Percentiles rank a stretch among this genome's conserved stretches.
Evolutionary conservation across 2,797 vertebrate species (phyloP).

Genomic region (Tragopan temminckii): DNA sequence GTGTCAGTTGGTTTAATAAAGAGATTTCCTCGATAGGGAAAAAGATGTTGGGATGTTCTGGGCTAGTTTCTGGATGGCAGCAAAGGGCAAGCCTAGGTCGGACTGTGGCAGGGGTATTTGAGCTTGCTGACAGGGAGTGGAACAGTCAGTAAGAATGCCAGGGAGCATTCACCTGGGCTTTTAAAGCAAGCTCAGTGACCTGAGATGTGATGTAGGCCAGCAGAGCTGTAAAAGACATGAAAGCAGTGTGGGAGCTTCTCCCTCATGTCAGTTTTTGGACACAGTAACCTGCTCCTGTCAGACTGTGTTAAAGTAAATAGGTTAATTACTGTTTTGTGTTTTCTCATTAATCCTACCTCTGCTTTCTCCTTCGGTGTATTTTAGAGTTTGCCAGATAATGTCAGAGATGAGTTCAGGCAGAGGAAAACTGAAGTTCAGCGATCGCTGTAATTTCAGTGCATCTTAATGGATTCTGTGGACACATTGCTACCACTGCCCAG

Average conservation of each 20-base stretch:
- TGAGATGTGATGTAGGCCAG: neutral
- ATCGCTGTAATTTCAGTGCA: neutral
- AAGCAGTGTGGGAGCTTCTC: neutral
- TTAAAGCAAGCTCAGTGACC: conserved; percentile 27
- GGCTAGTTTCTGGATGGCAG: conserved; percentile 8
- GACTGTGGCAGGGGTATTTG: neutral
- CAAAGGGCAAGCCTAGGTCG: conserved; percentile 7
- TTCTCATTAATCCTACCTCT: neutral
- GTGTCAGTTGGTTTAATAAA: neutral
- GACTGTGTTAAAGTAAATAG: neutral
- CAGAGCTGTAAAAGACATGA: neutral
- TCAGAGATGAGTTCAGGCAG: neutral
- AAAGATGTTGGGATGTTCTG: neutral
- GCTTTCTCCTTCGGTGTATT: neutral
- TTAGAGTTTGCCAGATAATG: neutral
- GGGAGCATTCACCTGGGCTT: neutral
- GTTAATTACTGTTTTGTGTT: neutral
- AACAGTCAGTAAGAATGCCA: neutral
- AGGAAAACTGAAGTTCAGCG: neutral
- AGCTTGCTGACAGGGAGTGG: conserved; percentile 23
- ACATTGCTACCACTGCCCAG: neutral
- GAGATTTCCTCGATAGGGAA: neutral
- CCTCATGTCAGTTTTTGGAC: neutral
- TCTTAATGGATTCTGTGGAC: neutral
- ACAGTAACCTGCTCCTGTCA: conserved; percentile 21